Base-by-base conservation (phyloP, 2,888 invertebrate species). In the Nymphalis polychloros region DNA sequence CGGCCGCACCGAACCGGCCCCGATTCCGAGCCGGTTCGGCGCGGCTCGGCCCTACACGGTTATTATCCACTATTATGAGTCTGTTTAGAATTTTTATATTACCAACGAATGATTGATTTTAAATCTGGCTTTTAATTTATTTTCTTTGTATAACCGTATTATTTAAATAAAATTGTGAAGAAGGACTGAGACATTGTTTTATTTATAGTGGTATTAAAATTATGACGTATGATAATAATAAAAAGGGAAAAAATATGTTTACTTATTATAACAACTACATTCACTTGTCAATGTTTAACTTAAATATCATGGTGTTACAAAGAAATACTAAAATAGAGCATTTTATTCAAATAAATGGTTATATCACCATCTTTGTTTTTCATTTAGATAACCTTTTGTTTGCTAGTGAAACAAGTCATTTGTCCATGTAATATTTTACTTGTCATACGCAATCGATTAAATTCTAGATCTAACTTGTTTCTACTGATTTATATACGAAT, bases 61-160 rank as follows among this genome's bases (percentile, higher is more conserved):
- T 84, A 85, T 87, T 87, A 86, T 88, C 84, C 86, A 88, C 84
- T 89, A 88, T 84, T 86, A 86, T 85, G 88, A 90, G 89, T 90
- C 89, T 88, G 90, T 91, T 90, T 91, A 92, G 90, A 92, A 89
- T 92, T 92, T 79, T 92, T 92, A 92, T 92, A 92, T 90, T 92
- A 91, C 91, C 91, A 89, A 92, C 92, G 91, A 91, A 90, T 85
- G 86, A 90, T 88, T 88, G 88, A 90, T 84, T 89, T 82, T 76
- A 89, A 91, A 89, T 89, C 88, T 87, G 91, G 89, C 89, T 91
- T 91, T 89, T 91, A 91, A 89, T 90, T 92, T 90, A 90, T 91
- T 92, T 87, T 86, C 89, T 90, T 91, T 91, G 90, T 91, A 90
- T 92, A 91, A 90, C 90, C 92, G 90, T 91, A 91, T 90, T 91